phyloP scores from a whole-genome alignment of 2,113 vertebrate genomes.

The Bostrychus sinensis region DNA sequence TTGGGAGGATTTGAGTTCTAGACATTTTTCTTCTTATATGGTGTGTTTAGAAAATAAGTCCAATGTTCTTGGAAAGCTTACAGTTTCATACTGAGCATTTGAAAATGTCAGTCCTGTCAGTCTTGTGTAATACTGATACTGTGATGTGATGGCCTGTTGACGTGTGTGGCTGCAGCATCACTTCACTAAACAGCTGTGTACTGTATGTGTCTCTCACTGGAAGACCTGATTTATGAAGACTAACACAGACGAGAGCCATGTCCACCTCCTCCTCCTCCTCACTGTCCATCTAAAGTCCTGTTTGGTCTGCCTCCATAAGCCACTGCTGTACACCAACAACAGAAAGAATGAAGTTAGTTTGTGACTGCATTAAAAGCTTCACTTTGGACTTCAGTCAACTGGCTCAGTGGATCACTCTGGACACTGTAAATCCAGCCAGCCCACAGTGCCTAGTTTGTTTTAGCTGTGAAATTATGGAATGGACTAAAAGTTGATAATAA shows the following conservation, averaged over 20 bases:
- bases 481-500: no score
- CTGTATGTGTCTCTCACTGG: slow-evolving; percentile 36
- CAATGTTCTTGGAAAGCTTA: no score
- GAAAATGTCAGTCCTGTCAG: no score
- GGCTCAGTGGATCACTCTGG: slow-evolving; percentile 14
- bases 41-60: no score
- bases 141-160: not conserved
- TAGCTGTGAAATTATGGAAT: no score
- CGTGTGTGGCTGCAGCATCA: slow-evolving; percentile 3
- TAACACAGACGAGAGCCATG: slow-evolving; percentile 62
- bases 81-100: no score
- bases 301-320: slow-evolving; percentile 75
- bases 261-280: slow-evolving; percentile 49
- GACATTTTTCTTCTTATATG: no score
- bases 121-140: not conserved
- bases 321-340: slow-evolving; percentile 61
- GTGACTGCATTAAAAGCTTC: slow-evolving; percentile 76
- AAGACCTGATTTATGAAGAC: slow-evolving; percentile 73
- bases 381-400: slow-evolving; percentile 50
- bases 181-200: slow-evolving; percentile 38
- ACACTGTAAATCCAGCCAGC: slow-evolving; percentile 40
- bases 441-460: not conserved
- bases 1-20: no score
- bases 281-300: slow-evolving; percentile 40
- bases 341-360: slow-evolving; percentile 74